phyloP scores from a whole-genome alignment of 2,113 vertebrate species.

The Varanus salvator region DNA sequence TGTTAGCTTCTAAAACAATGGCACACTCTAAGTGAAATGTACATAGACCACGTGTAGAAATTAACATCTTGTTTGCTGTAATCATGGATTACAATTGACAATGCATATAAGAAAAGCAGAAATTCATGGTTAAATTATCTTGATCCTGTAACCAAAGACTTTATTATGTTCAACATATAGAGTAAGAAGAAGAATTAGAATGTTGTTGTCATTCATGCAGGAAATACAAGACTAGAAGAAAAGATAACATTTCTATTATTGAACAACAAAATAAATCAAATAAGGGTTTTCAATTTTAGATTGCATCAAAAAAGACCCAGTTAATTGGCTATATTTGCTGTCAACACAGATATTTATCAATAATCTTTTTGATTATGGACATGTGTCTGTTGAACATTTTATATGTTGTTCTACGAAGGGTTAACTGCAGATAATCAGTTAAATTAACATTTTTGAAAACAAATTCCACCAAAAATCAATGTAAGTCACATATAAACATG shows the following conservation, averaged over 20 bases:
- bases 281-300: conserved; percentile 22
- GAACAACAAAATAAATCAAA: conserved; percentile 4
- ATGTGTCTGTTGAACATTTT: background rate
- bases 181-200: conserved; percentile 45
- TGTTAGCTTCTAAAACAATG: conserved; percentile 75
- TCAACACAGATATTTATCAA: background rate
- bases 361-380: background rate
- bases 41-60: conserved; percentile 86
- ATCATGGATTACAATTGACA: conserved; percentile 92
- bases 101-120: conserved; percentile 86
- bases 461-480: background rate
- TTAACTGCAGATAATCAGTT: background rate
- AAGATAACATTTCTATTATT: background rate
- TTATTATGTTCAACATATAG: conserved; percentile 50
- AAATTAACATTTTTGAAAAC: background rate
- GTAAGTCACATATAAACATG: background rate
- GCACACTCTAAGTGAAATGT: conserved; percentile 79
- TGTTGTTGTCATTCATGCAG: background rate
- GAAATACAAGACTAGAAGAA: background rate
- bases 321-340: background rate
- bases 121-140: conserved; percentile 76
- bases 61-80: conserved; percentile 89
- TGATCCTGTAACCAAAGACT: conserved; percentile 67
- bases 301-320: background rate
- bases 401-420: background rate